Conservation (phyloP, 2,797 vertebrate species). For the Megaceryle alcyon region DNA sequence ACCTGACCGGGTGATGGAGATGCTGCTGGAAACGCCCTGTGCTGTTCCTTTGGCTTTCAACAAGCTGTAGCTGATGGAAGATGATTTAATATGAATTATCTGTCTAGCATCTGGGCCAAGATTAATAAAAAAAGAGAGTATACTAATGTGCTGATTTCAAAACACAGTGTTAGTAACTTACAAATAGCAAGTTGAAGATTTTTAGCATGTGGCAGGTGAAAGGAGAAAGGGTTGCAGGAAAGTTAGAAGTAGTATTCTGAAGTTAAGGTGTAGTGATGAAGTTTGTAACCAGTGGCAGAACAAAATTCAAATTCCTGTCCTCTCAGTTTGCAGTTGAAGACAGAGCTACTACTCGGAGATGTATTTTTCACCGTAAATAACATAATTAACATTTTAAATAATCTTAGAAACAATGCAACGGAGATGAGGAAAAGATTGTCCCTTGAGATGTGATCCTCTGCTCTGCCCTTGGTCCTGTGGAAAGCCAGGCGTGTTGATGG, state of each 20-base stretch:
- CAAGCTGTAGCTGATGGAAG: background rate
- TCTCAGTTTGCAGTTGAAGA: background rate
- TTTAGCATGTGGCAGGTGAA: background rate
- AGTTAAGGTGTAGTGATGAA: background rate
- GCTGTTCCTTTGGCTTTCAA: background rate
- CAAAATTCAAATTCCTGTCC: background rate
- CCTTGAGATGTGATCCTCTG: background rate
- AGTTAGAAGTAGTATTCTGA: background rate
- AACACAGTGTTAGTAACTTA: background rate
- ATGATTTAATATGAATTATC: background rate
- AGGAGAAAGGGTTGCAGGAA: background rate
- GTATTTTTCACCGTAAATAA: background rate
- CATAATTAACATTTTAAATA: background rate
- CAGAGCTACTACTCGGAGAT: background rate
- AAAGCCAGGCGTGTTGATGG: background rate
- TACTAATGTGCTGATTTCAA: background rate
- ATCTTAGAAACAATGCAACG: background rate
- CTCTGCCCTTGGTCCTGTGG: background rate
- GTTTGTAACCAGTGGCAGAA: background rate
- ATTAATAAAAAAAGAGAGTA: background rate
- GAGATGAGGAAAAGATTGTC: background rate
- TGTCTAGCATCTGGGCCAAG: background rate
- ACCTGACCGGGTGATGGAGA: background rate
- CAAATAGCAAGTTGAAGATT: background rate
- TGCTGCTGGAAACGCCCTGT: background rate